Percentiles rank a stretch among this genome's conserved stretches.
Conservation (phyloP, 2,113 vertebrate genomes). For the Pollachius pollachius region DNA sequence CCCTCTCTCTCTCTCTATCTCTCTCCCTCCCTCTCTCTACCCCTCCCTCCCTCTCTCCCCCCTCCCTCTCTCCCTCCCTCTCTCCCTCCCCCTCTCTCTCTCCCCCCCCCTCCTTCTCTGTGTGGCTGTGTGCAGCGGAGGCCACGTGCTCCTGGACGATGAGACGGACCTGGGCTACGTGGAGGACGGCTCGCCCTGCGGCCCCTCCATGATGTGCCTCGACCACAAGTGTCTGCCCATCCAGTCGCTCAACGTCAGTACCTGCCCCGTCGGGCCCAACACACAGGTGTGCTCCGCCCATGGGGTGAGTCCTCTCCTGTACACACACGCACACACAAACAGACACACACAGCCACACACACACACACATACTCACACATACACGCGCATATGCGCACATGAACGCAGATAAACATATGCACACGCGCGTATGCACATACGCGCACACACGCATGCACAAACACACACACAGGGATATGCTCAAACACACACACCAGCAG, state of each 20-base stretch:
- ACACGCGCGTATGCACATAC: too few relatives aligned
- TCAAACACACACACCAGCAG: too few relatives aligned
- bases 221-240: slow-evolving; percentile 96
- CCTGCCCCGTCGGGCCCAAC: slow-evolving; percentile 87
- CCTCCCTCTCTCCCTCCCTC: too few relatives aligned
- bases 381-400: too few relatives aligned
- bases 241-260: slow-evolving; percentile 94
- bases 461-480: too few relatives aligned
- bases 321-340: too few relatives aligned
- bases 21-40: too few relatives aligned
- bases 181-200: slow-evolving; percentile 95
- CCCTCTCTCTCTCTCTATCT: too few relatives aligned
- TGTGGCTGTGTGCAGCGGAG: slow-evolving; percentile 73
- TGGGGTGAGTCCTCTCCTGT: slow-evolving; percentile 82
- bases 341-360: neutral
- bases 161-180: slow-evolving; percentile 97
- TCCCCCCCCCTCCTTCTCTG: neutral
- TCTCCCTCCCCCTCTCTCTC: neutral
- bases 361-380: neutral
- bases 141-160: slow-evolving; percentile 94
- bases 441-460: too few relatives aligned
- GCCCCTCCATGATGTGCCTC: slow-evolving; percentile 99
- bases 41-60: too few relatives aligned
- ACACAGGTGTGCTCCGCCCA: slow-evolving; percentile 94
- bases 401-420: too few relatives aligned